Evolutionary conservation across 2,797 vertebrate species (phyloP).

Genomic region (Sciurus carolinensis): DNA sequence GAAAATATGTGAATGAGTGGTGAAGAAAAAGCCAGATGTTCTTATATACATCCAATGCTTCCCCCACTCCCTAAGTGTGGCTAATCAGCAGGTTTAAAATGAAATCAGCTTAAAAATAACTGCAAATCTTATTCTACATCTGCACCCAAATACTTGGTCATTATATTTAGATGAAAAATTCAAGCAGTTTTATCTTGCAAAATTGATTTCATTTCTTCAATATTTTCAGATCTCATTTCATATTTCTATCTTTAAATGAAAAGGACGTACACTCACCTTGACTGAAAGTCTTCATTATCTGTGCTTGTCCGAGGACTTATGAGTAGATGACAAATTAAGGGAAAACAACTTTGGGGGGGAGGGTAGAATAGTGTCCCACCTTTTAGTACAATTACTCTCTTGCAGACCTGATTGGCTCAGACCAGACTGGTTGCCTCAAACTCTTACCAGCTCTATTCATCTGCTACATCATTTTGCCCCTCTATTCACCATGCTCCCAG

Average conservation of each 20-base stretch:
- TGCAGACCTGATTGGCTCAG: conserved; percentile 16
- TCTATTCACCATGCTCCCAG: neutral
- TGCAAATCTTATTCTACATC: conserved; percentile 58
- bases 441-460: conserved; percentile 31
- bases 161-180: conserved; percentile 61
- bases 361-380: conserved; percentile 14
- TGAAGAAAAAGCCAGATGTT: conserved; percentile 67
- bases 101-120: conserved; percentile 73
- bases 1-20: conserved; percentile 57
- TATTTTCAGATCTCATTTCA: conserved; percentile 57
- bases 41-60: conserved; percentile 38
- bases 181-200: conserved; percentile 61
- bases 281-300: conserved; percentile 94
- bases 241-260: conserved; percentile 70
- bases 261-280: conserved; percentile 89
- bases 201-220: conserved; percentile 62
- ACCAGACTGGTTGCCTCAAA: conserved; percentile 29
- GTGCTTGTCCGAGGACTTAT: conserved; percentile 99
- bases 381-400: conserved; percentile 46
- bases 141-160: conserved; percentile 46
- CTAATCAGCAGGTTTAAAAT: conserved; percentile 65
- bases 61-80: neutral
- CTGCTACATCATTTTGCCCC: conserved; percentile 41
- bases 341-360: conserved; percentile 80
- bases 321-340: conserved; percentile 94